Evolutionary conservation across 1,140 invertebrate genomes (phyloP).

Genomic region (Bilobella aurantiaca): DNA sequence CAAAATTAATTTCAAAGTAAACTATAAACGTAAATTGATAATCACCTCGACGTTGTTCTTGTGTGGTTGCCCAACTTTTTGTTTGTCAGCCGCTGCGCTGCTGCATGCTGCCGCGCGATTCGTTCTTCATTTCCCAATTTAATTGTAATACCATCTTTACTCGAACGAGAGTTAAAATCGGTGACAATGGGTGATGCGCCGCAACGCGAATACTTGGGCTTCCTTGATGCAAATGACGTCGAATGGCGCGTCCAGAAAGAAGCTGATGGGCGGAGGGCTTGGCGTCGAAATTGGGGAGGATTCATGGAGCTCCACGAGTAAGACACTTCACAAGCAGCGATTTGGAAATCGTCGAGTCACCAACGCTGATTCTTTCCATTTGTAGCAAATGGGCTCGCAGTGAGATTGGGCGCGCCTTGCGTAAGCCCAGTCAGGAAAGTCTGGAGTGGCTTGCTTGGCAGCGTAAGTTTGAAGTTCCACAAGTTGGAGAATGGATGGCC

Average conservation of each 20-base stretch:
- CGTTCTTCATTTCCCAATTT: too few relatives aligned
- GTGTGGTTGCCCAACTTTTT: too few relatives aligned
- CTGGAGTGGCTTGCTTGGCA: conserved; percentile 27
- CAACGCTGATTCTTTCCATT: background rate
- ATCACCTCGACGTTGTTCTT: too few relatives aligned
- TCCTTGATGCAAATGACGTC: conserved; percentile 11
- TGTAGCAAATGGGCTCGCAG: conserved; percentile 24
- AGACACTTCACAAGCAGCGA: background rate
- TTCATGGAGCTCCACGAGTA: conserved; percentile 20
- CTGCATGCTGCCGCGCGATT: too few relatives aligned
- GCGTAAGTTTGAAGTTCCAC: conserved; percentile 18
- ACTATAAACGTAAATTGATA: too few relatives aligned
- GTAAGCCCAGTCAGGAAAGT: conserved; percentile 23
- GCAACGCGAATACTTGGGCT: conserved; percentile 15
- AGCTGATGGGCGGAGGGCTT: conserved; percentile 18
- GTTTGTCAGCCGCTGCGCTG: too few relatives aligned
- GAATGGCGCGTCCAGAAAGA: conserved; percentile 22
- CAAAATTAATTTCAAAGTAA: too few relatives aligned
- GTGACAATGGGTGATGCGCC: background rate
- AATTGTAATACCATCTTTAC: too few relatives aligned
- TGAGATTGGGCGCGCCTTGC: conserved; percentile 21
- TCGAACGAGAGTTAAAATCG: too few relatives aligned
- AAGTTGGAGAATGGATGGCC: conserved; percentile 18
- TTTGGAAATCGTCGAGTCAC: too few relatives aligned
- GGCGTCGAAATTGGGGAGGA: conserved; percentile 11